Evolutionary conservation across 2,113 vertebrate genomes (phyloP), one percentile per base, ranked within the genome.

Genomic region (Cairina moschata): DNA sequence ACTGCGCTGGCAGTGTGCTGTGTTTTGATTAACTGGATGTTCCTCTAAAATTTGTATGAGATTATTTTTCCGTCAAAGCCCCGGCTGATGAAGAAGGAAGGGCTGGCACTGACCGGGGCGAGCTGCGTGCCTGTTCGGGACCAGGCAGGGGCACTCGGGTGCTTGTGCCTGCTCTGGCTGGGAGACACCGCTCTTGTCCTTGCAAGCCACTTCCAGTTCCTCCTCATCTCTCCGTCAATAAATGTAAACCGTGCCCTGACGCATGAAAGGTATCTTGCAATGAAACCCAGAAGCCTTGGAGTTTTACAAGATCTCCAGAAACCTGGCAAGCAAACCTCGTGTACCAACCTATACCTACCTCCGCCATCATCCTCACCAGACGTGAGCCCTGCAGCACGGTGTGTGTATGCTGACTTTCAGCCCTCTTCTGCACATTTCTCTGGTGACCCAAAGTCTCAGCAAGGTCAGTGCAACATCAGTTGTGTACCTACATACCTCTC

Each of bases 11-110:
- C 88, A 91, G 88, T 54, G 71, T 76, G 83, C 88, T 84, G 80
- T 81, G 90, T 93, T 96, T 96, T 95, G 92, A 96, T 97, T 94
- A 95, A 94, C 76, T 81, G 65, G 83, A 91, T 90, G 48, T 84
- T 93, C 88, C 65, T 90, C 68, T 96, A 72, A 93, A 94, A 93
- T 95, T 81, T 91, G 60, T 78, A 93, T 82, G 83, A 90, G 94
- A 86, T 96, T 94, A 92, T 96, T 95, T 96, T 96, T 90, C 76
- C 21, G 1, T 83, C 66, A 77, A 96, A 93, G 66, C 0, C 0
- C 5, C 6, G 42, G 14, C 14, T 91, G 56, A 86, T 62, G 65
- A 56, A 91, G 62, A 66, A 60, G n/a, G 56, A 93, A 65, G 42
- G 58, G 90, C 22, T 0, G 0, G 5, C 44, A 1, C 2, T 13